phyloP scores from a whole-genome alignment of 2,888 invertebrate species.

The Camponotus fellah region DNA sequence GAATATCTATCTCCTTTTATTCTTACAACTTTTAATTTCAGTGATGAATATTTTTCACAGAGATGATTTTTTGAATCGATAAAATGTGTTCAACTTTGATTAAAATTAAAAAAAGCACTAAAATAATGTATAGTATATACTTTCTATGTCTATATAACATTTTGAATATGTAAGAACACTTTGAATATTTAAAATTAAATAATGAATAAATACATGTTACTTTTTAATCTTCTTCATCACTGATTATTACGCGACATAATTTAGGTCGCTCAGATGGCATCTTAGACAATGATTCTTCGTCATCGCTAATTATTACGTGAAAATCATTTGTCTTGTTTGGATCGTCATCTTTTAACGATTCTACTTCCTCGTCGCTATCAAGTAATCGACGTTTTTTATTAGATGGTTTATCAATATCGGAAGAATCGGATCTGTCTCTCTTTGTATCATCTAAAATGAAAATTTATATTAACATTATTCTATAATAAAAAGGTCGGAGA shows the following conservation, averaged over 20 bases:
- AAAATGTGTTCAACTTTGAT: background rate
- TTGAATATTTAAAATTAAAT: background rate
- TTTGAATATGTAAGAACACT: background rate
- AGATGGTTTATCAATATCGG: slow-evolving; percentile 75
- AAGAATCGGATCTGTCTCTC: slow-evolving; percentile 75
- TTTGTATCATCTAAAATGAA: slow-evolving; percentile 74
- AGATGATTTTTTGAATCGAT: background rate
- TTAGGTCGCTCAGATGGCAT: slow-evolving; percentile 61
- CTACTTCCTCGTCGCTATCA: slow-evolving; percentile 82
- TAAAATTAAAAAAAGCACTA: background rate
- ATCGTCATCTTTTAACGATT: slow-evolving; percentile 35
- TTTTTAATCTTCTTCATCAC: slow-evolving; percentile 80
- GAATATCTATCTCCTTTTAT: background rate
- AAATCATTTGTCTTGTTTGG: slow-evolving; percentile 36
- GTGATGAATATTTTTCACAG: background rate
- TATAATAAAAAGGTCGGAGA: background rate
- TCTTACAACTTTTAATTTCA: background rate
- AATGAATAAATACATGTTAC: background rate
- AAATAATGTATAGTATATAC: background rate
- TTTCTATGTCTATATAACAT: background rate
- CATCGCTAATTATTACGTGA: slow-evolving; percentile 65
- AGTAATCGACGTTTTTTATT: slow-evolving; percentile 82
- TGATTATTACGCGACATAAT: slow-evolving; percentile 70
- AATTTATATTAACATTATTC: background rate
- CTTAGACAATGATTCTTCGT: slow-evolving; percentile 61